Percentiles rank a stretch among this genome's conserved stretches.
These are phyloP conservation scores for Pseudoatta argentina DNA, from an alignment of 1,140 invertebrate species.

Conservation along the genomic window DNA sequence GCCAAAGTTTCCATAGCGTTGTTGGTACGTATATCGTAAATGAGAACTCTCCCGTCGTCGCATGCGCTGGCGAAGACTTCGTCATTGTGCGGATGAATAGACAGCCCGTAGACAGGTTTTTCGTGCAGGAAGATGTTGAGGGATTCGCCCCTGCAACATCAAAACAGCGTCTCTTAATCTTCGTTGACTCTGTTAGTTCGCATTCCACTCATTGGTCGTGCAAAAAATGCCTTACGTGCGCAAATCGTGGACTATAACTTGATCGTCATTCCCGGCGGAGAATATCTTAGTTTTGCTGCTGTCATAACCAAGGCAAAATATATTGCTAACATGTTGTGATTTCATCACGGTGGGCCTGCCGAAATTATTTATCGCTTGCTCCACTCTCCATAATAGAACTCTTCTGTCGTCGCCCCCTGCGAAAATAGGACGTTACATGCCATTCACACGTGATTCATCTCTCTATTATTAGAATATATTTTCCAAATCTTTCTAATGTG, in stretches of 20 bases:
- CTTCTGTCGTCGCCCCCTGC: conserved; percentile 96
- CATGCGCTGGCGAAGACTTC: conserved; percentile 95
- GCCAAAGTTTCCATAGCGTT: conserved; percentile 89
- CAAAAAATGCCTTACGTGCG: conserved; percentile 88
- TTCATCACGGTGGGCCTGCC: conserved; percentile 91
- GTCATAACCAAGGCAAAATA: conserved; percentile 96
- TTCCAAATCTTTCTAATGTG: neutral
- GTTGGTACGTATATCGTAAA: conserved; percentile 94
- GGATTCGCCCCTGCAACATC: conserved; percentile 88
- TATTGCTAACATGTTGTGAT: conserved; percentile 95
- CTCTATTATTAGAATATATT: conserved; percentile 6
- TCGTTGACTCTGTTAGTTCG: too few relatives aligned
- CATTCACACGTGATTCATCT: neutral
- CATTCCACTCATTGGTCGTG: neutral
- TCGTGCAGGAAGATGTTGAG: conserved; percentile 93
- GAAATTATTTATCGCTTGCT: conserved; percentile 90
- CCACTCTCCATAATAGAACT: conserved; percentile 95
- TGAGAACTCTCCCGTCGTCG: conserved; percentile 94
- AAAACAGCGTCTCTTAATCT: neutral
- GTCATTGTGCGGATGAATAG: conserved; percentile 94
- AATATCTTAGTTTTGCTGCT: conserved; percentile 93
- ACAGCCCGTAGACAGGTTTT: conserved; percentile 95
- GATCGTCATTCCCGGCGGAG: conserved; percentile 97
- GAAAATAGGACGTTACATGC: conserved; percentile 59
- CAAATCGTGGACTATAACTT: conserved; percentile 95